phyloP scores from a whole-genome alignment of 1,140 invertebrate genomes.

The Trichonephila clavipes region DNA sequence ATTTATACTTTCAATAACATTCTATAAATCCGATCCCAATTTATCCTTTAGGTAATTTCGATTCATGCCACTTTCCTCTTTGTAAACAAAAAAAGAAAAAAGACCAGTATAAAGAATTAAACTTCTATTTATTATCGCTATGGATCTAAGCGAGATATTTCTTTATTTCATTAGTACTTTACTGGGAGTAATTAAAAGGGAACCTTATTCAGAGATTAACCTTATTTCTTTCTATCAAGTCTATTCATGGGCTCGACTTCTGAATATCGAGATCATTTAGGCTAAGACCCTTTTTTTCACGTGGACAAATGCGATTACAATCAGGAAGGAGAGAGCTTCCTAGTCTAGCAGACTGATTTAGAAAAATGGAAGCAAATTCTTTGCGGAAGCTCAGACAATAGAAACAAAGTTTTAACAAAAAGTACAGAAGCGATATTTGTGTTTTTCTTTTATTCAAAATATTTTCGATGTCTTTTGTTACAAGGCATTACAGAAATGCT shows the following conservation, averaged over 20 bases:
- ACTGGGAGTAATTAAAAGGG: background rate
- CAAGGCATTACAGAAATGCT: background rate
- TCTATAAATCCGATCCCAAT: no score
- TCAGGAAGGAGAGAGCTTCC: slow-evolving; percentile 8
- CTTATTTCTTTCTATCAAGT: background rate
- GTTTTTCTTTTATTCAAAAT: background rate
- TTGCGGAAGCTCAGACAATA: background rate
- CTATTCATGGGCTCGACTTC: background rate
- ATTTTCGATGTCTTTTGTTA: background rate
- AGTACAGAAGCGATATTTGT: background rate
- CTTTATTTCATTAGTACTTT: background rate
- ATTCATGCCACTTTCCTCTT: background rate
- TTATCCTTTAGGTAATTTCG: background rate
- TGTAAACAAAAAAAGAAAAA: background rate
- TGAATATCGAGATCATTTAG: background rate
- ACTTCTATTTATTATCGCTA: background rate
- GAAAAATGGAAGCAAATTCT: background rate
- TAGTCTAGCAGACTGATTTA: background rate
- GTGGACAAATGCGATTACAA: background rate
- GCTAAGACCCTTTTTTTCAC: background rate
- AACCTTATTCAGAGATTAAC: background rate
- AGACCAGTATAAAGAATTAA: background rate
- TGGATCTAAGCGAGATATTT: background rate
- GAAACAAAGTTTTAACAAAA: background rate
- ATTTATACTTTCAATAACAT: no score